These are phyloP conservation scores for Phymatocera aterrima DNA, from an alignment of 2,888 invertebrate species.

Conservation along the genomic window DNA sequence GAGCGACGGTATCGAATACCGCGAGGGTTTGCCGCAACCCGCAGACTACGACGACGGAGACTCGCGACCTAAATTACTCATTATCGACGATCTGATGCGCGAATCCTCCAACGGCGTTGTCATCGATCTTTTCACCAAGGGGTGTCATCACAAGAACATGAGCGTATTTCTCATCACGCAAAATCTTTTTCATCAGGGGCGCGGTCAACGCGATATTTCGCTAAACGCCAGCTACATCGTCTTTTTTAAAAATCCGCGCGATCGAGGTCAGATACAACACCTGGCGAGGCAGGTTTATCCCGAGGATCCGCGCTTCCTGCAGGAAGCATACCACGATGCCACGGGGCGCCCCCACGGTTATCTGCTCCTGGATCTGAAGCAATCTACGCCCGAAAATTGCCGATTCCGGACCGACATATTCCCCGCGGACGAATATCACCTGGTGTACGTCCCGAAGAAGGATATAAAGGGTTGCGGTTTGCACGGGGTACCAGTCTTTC, in stretches of 20 bases:
- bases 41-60: slow-evolving; percentile 21
- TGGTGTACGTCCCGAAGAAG: not conserved
- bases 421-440: too few species aligned
- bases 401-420: not conserved
- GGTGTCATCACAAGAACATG: slow-evolving; percentile 37
- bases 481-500: slow-evolving; percentile 5
- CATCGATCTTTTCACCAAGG: slow-evolving; percentile 37
- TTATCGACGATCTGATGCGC: slow-evolving; percentile 46
- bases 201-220: slow-evolving; percentile 42
- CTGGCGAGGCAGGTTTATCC: not conserved
- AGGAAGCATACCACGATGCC: not conserved
- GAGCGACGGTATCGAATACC: slow-evolving; percentile 4
- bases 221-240: slow-evolving; percentile 47
- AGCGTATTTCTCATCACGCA: slow-evolving; percentile 42
- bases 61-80: slow-evolving; percentile 3
- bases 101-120: slow-evolving; percentile 28
- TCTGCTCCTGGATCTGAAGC: not conserved
- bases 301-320: not conserved
- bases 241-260: slow-evolving; percentile 13
- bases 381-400: not conserved
- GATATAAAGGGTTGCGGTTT: not conserved
- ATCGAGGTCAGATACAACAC: not conserved
- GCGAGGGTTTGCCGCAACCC: slow-evolving; percentile 6
- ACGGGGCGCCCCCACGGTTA: not conserved
- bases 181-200: slow-evolving; percentile 44